Base-by-base conservation (phyloP, 2,888 invertebrate genomes). In the Ophion obscuratus region DNA sequence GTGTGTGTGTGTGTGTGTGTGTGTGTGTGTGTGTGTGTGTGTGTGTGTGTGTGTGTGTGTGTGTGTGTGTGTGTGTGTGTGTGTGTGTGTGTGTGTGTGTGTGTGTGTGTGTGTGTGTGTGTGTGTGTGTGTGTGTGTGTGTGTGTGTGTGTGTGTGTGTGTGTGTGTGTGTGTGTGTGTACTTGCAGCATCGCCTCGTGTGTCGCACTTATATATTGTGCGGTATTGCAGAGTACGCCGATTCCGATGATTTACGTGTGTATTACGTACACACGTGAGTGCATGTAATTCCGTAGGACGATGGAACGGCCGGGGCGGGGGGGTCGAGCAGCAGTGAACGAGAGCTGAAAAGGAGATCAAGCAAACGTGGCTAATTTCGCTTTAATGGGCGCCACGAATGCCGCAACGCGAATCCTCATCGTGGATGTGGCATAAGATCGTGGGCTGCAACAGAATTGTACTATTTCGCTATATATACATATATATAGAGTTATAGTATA, bases 311-410 rank as follows among this genome's bases (percentile, higher is more conserved):
- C 53, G 5, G 0, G 53, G 14, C 17, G 17, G 17, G 53, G 53
- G 75, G 40, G 47, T 61, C 40, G 53, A 83, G 44, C 61, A 71
- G 20, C 44, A 76, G 64, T 62, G 82, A 84, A 79, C 81, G 76
- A 81, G 86, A 86, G 75, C 74, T 75, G 81, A 81, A 74, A 84
- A 86, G 83, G 76, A 83, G 86, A 88, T 84, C 86, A 80, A 86
- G 87, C 88, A 87, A 88, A 88, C 83, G 86, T 75, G 80, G 85
- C 81, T 88, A 87, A 88, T 87, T 89, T 88, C 85, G 84, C 87
- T 88, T 84, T 87, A 88, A 88, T 89, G 84, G 86, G 84, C 59
- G 77, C 79, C 82, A 83, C 87, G 84, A 89, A 87, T 87, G 80
- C 85, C 80, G 83, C 85, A 88, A 88, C 85, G 70, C 74, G 67